Percentiles rank a stretch among this genome's conserved stretches.
These are phyloP conservation scores for Strigamia transsilvanica DNA, from an alignment of 2,888 invertebrate species.

Conservation along the genomic window DNA sequence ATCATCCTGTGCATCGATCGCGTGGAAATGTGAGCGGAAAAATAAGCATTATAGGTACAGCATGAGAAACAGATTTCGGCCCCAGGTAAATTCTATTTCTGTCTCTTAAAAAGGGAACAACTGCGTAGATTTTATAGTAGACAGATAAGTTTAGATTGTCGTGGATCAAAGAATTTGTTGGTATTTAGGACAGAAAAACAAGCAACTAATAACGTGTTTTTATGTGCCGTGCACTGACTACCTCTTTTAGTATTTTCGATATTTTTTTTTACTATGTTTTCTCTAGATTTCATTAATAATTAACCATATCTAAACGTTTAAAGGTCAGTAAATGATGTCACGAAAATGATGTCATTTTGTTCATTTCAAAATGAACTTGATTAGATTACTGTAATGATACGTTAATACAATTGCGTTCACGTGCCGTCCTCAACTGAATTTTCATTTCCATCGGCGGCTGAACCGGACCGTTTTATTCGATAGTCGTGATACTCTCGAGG, in stretches of 20 bases:
- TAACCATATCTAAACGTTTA: background rate
- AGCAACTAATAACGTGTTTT: background rate
- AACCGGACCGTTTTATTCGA: background rate
- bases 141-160: background rate
- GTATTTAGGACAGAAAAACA: background rate
- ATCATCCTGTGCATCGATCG: background rate
- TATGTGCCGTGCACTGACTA: background rate
- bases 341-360: background rate
- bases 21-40: background rate
- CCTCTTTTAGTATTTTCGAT: background rate
- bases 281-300: background rate
- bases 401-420: background rate
- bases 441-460: background rate
- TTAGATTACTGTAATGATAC: slow-evolving; percentile 23
- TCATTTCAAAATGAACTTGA: slow-evolving; percentile 7
- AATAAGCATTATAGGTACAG: background rate
- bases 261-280: background rate
- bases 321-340: slow-evolving; percentile 41
- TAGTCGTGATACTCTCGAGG: background rate
- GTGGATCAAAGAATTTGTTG: slow-evolving; percentile 4
- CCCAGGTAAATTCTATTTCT: slow-evolving; percentile 31
- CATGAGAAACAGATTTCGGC: background rate
- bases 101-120: background rate
- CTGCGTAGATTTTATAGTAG: slow-evolving; percentile 36
- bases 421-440: background rate